These are phyloP conservation scores for Rhynchomys soricoides DNA, from an alignment of 2,113 vertebrate species.

Conservation along the genomic window DNA sequence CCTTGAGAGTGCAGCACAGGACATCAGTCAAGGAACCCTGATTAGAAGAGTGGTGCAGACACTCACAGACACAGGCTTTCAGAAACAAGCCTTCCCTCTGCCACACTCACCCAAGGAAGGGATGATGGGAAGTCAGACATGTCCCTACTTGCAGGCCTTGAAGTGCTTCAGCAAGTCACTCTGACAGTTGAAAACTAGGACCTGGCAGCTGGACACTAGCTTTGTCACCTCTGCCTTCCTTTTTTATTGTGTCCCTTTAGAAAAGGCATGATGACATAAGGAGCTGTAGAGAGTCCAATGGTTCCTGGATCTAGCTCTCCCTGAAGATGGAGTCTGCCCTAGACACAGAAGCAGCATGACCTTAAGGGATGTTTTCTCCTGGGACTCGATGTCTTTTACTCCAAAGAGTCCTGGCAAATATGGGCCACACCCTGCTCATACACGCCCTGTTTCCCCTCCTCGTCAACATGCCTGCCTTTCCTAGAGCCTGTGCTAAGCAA, in stretches of 20 bases:
- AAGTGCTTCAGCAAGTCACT: neutral
- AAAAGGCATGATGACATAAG: neutral
- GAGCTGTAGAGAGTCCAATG: neutral
- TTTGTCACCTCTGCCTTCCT: neutral
- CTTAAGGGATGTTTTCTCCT: neutral
- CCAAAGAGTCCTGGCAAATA: neutral
- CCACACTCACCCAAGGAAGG: neutral
- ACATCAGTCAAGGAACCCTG: neutral
- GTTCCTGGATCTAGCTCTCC: neutral
- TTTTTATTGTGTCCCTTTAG: neutral
- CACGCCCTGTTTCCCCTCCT: neutral
- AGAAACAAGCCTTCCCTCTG: neutral
- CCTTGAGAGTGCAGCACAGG: too few species aligned
- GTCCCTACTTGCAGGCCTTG: neutral
- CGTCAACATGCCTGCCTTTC: neutral
- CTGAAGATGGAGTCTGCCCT: neutral
- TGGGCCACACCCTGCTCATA: neutral
- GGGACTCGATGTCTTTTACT: neutral
- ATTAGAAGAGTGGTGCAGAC: accelerated
- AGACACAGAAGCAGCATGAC: neutral
- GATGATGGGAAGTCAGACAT: neutral
- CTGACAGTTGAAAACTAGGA: neutral
- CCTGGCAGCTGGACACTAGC: neutral
- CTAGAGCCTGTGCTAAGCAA: neutral
- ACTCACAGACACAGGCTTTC: neutral